A percentile compares a stretch with the other conserved stretches of the same genome.
Conservation (phyloP, 2,113 vertebrate genomes). For the Sylvietta virens region DNA sequence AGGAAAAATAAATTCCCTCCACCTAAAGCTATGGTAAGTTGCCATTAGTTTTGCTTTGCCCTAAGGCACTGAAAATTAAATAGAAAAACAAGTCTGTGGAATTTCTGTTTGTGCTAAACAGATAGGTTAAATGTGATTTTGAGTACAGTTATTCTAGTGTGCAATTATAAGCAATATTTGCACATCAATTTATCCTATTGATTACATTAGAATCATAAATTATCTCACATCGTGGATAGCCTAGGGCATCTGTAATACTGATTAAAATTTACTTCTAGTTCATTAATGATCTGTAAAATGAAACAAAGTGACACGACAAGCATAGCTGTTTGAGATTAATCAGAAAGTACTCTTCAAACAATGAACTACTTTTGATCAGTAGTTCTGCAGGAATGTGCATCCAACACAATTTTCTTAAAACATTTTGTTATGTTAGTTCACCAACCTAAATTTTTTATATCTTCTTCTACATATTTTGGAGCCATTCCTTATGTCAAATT, state of each 20-base stretch:
- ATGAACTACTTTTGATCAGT: not conserved
- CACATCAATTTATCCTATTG: not conserved
- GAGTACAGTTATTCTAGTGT: not conserved
- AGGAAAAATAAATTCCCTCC: not conserved
- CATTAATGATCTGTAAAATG: not conserved
- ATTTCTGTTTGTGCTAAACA: not conserved
- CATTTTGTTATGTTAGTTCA: not conserved
- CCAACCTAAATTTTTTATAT: not conserved
- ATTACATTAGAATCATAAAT: not conserved
- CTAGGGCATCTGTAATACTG: not conserved
- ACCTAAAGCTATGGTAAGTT: not conserved
- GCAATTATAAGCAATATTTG: not conserved
- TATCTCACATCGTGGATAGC: not conserved
- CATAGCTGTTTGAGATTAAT: not conserved
- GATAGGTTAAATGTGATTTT: not conserved
- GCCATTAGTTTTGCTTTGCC: not conserved
- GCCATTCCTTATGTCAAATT: not conserved
- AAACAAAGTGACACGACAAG: not conserved
- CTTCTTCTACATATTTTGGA: not conserved
- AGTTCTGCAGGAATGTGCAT: not conserved
- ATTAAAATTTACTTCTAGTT: not conserved
- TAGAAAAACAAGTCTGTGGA: not conserved
- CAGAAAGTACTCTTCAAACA: not conserved
- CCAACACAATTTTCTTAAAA: not conserved
- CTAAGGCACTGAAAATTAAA: not conserved